Base-by-base conservation (phyloP, 2,113 vertebrate genomes). In the Lasiurus cinereus region DNA sequence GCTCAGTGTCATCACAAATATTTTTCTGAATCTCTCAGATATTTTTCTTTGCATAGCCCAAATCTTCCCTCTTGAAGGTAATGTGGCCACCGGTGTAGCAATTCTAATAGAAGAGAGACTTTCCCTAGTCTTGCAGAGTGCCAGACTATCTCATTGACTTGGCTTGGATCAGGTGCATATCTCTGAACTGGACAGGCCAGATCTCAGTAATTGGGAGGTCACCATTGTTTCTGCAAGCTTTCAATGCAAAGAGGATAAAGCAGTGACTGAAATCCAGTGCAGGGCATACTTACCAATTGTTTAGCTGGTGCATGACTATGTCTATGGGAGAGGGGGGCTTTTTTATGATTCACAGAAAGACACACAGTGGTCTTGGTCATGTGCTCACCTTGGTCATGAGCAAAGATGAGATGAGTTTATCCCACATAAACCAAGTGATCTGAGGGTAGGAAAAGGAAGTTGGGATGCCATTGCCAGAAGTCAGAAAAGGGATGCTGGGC, bases 361-460 rank as follows among this genome's bases (percentile, higher is more conserved):
- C 21, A 56, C 24, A 29, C 2, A 56, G 16, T 86, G 29, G 15
- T 62, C 48, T 80, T 86, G 74, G 29, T 39, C n/a, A 36, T 43
- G 14, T 50, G 73, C 73, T 84, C 22, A 56, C n/a, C 3, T 50
- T 54, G 16, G n/a, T n/a, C n/a, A n/a, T n/a, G 48, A 93, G 54
- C 86, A 95, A 74, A 92, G 31, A 59, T 76, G 24, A 48, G 19
- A 52, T 69, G 48, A 70, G 14, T 9, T 73, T 83, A 77, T 90
- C 43, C 8, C 69, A 22, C 9, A 46, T 64, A 1, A 80, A 66
- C 27, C 21, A 54, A n/a, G 36, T 54, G 33, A 43, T 46, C 50
- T 82, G 27, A 43, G 16, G 8, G 5, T 83, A 10, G 64, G 46
- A 29, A 67, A 66, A 79, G 4, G 74, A 46, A 43, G 2, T 11